Evolutionary conservation across 2,113 vertebrate species (phyloP).

Genomic region (Pollachius pollachius): DNA sequence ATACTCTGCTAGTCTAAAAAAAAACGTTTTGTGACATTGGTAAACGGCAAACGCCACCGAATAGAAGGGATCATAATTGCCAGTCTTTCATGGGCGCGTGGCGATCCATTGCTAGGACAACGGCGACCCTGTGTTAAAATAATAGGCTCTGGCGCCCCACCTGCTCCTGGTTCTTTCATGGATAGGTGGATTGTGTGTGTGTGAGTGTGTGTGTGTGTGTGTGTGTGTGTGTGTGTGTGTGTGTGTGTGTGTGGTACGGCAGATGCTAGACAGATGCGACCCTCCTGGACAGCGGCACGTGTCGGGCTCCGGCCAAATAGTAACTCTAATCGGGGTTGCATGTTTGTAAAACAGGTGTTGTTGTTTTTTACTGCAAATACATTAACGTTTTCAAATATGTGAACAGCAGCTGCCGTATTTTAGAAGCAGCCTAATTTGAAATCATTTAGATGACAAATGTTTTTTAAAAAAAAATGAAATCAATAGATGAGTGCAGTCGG

Average conservation of each 20-base stretch:
- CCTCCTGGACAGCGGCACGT: conserved; percentile 30
- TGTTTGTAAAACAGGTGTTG: conserved; percentile 1
- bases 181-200: neutral
- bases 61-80: conserved; percentile 44
- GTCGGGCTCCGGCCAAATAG: conserved; percentile 7
- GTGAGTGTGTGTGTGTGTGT: neutral
- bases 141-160: conserved; percentile 53
- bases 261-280: conserved; percentile 54
- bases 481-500: too few relatives aligned
- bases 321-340: conserved; percentile 4
- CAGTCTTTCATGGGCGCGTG: conserved; percentile 48
- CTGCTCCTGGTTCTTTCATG: conserved; percentile 45
- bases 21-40: too few relatives aligned
- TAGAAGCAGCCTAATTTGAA: too few relatives aligned
- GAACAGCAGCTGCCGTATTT: conserved; percentile 3
- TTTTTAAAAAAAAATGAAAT: too few relatives aligned
- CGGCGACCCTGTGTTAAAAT: conserved; percentile 27
- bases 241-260: conserved; percentile 13
- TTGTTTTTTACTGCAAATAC: conserved; percentile 6
- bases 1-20: too few relatives aligned
- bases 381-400: conserved; percentile 12
- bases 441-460: too few relatives aligned
- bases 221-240: conserved; percentile 14
- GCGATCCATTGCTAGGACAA: conserved; percentile 30
- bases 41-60: conserved; percentile 38